These are phyloP conservation scores for Rhea americana DNA, from an alignment of 2,113 vertebrate species.

Conservation along the genomic window DNA sequence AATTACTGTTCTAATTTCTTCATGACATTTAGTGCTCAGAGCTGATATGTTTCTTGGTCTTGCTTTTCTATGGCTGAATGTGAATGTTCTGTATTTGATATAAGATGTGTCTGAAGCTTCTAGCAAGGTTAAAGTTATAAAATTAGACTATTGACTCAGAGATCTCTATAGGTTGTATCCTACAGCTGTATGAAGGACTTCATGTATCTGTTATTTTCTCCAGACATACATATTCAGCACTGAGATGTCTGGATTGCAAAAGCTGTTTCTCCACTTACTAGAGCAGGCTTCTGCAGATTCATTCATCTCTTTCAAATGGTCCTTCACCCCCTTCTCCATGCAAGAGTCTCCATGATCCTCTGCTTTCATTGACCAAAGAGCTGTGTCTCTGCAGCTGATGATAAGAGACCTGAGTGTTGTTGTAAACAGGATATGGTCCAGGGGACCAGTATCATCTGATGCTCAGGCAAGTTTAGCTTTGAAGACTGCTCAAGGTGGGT, in stretches of 20 bases:
- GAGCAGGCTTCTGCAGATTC: background rate
- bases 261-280: background rate
- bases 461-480: background rate
- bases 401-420: background rate
- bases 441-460: background rate
- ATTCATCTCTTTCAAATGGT: background rate
- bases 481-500: background rate
- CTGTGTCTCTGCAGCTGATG: background rate
- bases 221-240: background rate
- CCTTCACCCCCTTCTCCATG: background rate
- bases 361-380: background rate
- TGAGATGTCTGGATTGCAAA: background rate
- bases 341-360: background rate
- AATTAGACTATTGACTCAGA: background rate
- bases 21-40: background rate
- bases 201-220: background rate
- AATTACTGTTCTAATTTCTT: background rate
- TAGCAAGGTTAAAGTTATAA: background rate
- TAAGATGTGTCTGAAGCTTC: fast-evolving
- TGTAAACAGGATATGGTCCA: background rate
- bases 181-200: background rate
- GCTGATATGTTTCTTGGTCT: background rate
- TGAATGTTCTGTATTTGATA: background rate
- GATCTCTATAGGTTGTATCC: background rate
- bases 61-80: background rate